A percentile compares a stretch with the other conserved stretches of the same genome.
Conservation (phyloP, 2,797 vertebrate species). For the Bovichtus diacanthus region DNA sequence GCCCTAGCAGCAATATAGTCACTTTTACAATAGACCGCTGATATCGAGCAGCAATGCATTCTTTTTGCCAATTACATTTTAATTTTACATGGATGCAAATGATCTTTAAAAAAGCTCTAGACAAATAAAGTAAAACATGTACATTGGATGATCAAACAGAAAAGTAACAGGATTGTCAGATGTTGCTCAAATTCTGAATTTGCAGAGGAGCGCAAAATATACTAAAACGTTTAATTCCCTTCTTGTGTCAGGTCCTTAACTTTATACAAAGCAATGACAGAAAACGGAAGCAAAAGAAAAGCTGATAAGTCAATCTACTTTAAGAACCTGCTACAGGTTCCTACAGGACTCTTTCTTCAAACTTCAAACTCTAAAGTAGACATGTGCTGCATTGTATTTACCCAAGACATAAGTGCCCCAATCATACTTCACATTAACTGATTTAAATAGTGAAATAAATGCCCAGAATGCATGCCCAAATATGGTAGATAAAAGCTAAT, state of each 20-base stretch:
- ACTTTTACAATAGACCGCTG: slow-evolving; percentile 40
- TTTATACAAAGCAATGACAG: slow-evolving; percentile 26
- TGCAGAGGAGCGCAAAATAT: slow-evolving; percentile 10
- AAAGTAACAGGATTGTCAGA: slow-evolving; percentile 56
- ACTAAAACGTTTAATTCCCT: slow-evolving; percentile 57
- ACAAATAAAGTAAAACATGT: slow-evolving; percentile 23
- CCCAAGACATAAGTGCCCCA: slow-evolving; percentile 28
- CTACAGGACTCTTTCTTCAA: neutral
- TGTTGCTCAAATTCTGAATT: slow-evolving; percentile 42
- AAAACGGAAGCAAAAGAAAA: slow-evolving; percentile 16
- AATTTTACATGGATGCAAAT: slow-evolving; percentile 45
- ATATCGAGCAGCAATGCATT: slow-evolving; percentile 59
- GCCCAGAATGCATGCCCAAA: slow-evolving; percentile 65
- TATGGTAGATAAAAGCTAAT: slow-evolving; percentile 52
- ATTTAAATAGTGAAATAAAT: slow-evolving; percentile 64
- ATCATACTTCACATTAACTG: slow-evolving; percentile 43
- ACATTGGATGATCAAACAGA: slow-evolving; percentile 37
- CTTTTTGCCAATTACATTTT: slow-evolving; percentile 58
- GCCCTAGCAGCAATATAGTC: slow-evolving; percentile 65
- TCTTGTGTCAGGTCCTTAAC: slow-evolving; percentile 47
- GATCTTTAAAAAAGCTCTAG: neutral
- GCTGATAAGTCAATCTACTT: neutral
- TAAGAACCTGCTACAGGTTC: slow-evolving; percentile 1
- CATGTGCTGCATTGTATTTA: slow-evolving; percentile 35
- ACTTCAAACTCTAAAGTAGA: slow-evolving; percentile 21